Percentiles rank a stretch among this genome's conserved stretches.
These are phyloP conservation scores for Microctenopoma lineatum DNA, from an alignment of 2,797 vertebrate species.

Conservation along the genomic window DNA sequence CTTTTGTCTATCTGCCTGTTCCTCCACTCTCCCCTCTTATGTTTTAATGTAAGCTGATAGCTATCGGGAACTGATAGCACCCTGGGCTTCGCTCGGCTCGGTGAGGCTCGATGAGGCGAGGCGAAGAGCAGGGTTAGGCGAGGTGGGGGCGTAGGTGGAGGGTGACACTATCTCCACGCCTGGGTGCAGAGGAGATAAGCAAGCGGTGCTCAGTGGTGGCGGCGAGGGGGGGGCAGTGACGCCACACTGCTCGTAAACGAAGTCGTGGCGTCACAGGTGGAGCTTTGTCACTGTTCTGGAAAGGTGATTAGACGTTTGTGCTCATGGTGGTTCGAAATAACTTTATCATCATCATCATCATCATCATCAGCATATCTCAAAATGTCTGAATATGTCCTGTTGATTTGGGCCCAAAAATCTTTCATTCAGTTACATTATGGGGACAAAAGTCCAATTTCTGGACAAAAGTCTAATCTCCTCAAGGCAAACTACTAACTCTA, in stretches of 20 bases:
- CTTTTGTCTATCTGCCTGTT: slow-evolving; percentile 44
- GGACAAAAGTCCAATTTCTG: neutral
- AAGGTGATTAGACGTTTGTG: slow-evolving; percentile 33
- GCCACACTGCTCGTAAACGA: slow-evolving; percentile 54
- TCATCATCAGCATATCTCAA: neutral
- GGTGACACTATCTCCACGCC: slow-evolving; percentile 68
- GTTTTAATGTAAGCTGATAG: slow-evolving; percentile 80
- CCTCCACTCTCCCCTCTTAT: slow-evolving; percentile 59
- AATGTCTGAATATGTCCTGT: neutral
- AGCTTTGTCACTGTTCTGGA: slow-evolving; percentile 58
- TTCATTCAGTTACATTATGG: neutral
- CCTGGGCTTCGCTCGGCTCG: slow-evolving; percentile 47
- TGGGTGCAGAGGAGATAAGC: slow-evolving; percentile 68
- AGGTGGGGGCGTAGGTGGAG: slow-evolving; percentile 26
- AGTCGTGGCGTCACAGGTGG: slow-evolving; percentile 55
- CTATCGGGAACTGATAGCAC: slow-evolving; percentile 75
- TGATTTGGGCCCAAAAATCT: neutral
- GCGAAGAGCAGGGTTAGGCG: slow-evolving; percentile 35
- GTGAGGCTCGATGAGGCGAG: slow-evolving; percentile 61
- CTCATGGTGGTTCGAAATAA: neutral
- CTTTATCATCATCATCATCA: too few relatives aligned
- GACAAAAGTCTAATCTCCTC: neutral
- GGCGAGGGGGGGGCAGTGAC: slow-evolving; percentile 34
- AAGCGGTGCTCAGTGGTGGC: slow-evolving; percentile 32
- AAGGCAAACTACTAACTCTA: neutral